Evolutionary conservation across 1,140 invertebrate genomes (phyloP).

Genomic region (Eumaeus atala): DNA sequence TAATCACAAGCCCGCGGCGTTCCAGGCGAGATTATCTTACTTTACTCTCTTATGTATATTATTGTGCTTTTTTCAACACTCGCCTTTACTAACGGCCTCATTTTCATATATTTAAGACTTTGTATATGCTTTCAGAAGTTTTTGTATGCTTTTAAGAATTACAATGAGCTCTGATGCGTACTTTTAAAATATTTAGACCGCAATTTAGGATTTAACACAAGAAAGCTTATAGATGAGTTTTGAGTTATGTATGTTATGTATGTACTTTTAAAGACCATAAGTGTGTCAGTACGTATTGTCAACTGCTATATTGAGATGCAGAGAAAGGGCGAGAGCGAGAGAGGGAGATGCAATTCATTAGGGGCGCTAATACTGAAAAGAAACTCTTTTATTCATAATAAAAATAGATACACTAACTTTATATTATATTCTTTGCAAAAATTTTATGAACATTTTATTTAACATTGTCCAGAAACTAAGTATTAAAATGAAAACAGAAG

Average conservation of each 20-base stretch:
- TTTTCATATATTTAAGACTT: conserved; percentile 13
- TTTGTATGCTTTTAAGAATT: conserved; percentile 7
- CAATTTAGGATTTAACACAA: conserved; percentile 3
- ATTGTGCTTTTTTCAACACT: conserved; percentile 7
- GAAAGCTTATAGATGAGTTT: not conserved
- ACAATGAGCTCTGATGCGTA: not conserved
- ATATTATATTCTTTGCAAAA: too few relatives aligned
- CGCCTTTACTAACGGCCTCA: conserved; percentile 12
- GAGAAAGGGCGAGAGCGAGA: too few relatives aligned
- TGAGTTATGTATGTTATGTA: too few relatives aligned
- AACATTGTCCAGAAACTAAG: too few relatives aligned
- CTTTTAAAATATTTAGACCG: conserved; percentile 1
- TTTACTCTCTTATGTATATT: conserved; percentile 24
- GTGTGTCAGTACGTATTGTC: too few relatives aligned
- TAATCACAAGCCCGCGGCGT: conserved; percentile 47
- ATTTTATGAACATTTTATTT: too few relatives aligned
- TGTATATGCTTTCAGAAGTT: not conserved
- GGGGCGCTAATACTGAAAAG: too few relatives aligned
- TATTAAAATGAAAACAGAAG: not conserved
- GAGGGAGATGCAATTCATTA: too few relatives aligned
- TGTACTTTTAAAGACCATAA: too few relatives aligned
- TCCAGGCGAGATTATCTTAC: conserved; percentile 38
- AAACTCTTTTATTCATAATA: too few relatives aligned
- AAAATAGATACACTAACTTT: too few relatives aligned
- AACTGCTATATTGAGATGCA: too few relatives aligned